These are phyloP conservation scores for Peribatodes rhomboidaria DNA, from an alignment of 2,888 invertebrate species.

Conservation along the genomic window DNA sequence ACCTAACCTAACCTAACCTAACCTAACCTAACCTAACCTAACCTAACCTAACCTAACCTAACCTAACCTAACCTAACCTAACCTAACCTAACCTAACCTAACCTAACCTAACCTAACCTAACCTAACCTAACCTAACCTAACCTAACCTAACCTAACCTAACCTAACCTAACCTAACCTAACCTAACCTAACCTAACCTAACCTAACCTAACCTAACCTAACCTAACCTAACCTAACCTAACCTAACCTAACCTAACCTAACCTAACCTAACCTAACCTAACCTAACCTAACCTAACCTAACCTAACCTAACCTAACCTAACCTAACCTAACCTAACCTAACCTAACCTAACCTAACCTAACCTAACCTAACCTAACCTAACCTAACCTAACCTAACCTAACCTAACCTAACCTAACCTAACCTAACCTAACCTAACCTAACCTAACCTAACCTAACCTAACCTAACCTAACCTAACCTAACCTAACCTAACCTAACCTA, in stretches of 20 bases:
- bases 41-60: slow-evolving; percentile 26
- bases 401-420: slow-evolving; percentile 13
- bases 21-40: slow-evolving; percentile 10
- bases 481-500: slow-evolving; percentile 13
- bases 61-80: slow-evolving; percentile 11
- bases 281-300: slow-evolving; percentile 11
- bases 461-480: slow-evolving; percentile 27
- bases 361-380: slow-evolving; percentile 9
- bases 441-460: slow-evolving; percentile 8
- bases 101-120: slow-evolving; percentile 11
- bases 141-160: slow-evolving; percentile 9
- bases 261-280: slow-evolving; percentile 15
- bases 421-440: slow-evolving; percentile 9
- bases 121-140: slow-evolving; percentile 7
- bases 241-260: slow-evolving; percentile 10
- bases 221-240: slow-evolving; percentile 27
- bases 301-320: slow-evolving; percentile 30
- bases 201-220: slow-evolving; percentile 10
- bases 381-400: slow-evolving; percentile 11
- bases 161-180: slow-evolving; percentile 10
- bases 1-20: slow-evolving; percentile 9
- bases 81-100: slow-evolving; percentile 19
- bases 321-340: slow-evolving; percentile 9
- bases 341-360: slow-evolving; percentile 10
- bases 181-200: slow-evolving; percentile 8